phyloP scores from a whole-genome alignment of 2,797 vertebrate genomes.

The Chelidonichthys spinosus region DNA sequence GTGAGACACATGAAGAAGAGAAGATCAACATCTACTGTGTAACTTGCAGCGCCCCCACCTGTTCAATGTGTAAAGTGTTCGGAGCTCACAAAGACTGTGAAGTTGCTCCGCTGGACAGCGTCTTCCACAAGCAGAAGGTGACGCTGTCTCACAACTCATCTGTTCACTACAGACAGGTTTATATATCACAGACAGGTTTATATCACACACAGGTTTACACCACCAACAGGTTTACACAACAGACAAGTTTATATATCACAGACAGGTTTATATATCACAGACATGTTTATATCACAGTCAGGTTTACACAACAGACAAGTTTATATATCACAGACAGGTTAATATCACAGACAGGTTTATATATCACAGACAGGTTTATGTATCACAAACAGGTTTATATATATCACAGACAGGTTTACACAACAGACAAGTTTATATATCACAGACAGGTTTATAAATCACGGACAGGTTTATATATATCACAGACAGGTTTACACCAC shows the following conservation, averaged over 20 bases:
- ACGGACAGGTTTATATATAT: too few relatives aligned
- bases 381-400: not conserved
- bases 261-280: too few relatives aligned
- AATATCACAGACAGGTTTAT: too few relatives aligned
- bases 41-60: constrained; percentile 91
- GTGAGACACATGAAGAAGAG: constrained; percentile 91
- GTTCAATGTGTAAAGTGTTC: constrained; percentile 96
- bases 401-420: not conserved
- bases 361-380: too few relatives aligned
- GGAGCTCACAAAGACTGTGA: constrained; percentile 93
- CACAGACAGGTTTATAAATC: too few relatives aligned
- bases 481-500: too few relatives aligned
- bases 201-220: not conserved
- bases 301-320: too few relatives aligned
- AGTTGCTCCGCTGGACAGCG: constrained; percentile 89
- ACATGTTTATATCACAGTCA: too few relatives aligned
- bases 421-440: not conserved
- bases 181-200: not conserved
- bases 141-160: not conserved
- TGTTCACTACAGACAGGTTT: not conserved
- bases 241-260: too few relatives aligned
- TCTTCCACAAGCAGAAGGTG: constrained; percentile 93
- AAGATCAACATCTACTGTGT: constrained; percentile 97
- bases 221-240: too few relatives aligned
- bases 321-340: too few relatives aligned